phyloP scores from a whole-genome alignment of 2,113 vertebrate genomes.

The Podocnemis expansa region DNA sequence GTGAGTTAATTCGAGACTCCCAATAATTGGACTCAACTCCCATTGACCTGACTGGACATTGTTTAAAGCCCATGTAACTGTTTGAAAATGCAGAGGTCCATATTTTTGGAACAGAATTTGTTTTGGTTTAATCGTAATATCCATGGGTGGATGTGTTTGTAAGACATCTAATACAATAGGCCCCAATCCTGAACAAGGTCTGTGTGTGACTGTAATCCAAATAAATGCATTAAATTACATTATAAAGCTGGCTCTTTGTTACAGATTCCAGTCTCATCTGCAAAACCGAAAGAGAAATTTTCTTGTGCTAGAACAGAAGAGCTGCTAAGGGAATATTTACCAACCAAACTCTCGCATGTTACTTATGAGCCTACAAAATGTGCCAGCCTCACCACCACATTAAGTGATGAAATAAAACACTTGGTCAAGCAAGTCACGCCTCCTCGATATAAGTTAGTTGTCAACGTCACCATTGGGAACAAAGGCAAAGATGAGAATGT shows the following conservation, averaged over 20 bases:
- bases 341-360: neutral
- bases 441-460: constrained; percentile 7
- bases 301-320: neutral
- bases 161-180: too few relatives aligned
- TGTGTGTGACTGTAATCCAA: neutral
- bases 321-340: constrained; percentile 49
- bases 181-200: neutral
- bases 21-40: neutral
- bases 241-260: neutral
- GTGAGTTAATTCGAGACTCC: neutral
- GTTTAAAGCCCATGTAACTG: neutral
- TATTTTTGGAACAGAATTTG: neutral
- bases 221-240: neutral
- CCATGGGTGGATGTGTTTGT: neutral
- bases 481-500: neutral
- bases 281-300: constrained; percentile 1
- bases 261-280: constrained; percentile 3
- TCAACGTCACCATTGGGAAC: constrained; percentile 2
- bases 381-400: neutral
- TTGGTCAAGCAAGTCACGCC: constrained; percentile 3
- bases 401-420: neutral
- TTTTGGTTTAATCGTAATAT: neutral
- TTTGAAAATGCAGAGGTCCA: neutral
- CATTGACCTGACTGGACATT: neutral
- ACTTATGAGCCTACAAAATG: neutral